phyloP scores from a whole-genome alignment of 1,140 invertebrate genomes.

The Copidosoma floridanum region DNA sequence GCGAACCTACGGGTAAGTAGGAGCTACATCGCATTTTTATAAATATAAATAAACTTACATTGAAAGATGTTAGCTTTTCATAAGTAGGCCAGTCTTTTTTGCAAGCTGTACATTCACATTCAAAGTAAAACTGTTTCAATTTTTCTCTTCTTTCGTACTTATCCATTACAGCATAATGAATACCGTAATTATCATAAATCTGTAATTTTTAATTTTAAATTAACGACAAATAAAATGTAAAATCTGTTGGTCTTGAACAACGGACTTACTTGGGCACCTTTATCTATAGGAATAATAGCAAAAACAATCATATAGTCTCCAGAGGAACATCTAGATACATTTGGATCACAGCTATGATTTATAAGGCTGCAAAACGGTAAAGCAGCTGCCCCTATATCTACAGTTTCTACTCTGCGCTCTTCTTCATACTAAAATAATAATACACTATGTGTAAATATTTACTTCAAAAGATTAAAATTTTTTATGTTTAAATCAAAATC shows the following conservation, averaged over 20 bases:
- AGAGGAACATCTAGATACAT: constrained; percentile 68
- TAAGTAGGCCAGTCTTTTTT: constrained; percentile 67
- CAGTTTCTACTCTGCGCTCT: constrained; percentile 22
- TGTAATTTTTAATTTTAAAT: constrained; percentile 10
- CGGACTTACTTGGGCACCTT: constrained; percentile 60
- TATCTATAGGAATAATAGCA: constrained; percentile 65
- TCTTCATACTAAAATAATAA: constrained; percentile 37
- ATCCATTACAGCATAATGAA: constrained; percentile 28
- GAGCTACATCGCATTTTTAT: not conserved
- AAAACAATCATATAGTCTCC: constrained; percentile 59
- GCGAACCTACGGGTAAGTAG: not conserved
- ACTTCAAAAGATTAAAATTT: not conserved
- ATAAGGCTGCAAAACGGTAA: constrained; percentile 78
- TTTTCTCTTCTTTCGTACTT: constrained; percentile 28
- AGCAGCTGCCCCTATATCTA: constrained; percentile 64
- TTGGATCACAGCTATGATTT: constrained; percentile 89
- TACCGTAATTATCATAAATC: constrained; percentile 43
- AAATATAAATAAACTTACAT: constrained; percentile 15
- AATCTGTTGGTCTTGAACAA: not conserved
- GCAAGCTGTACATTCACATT: constrained; percentile 76
- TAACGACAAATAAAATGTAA: not conserved
- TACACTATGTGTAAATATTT: not conserved
- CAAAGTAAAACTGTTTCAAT: constrained; percentile 57
- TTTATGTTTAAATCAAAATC: constrained; percentile 19
- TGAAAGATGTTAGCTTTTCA: constrained; percentile 32